A percentile compares a stretch with the other conserved stretches of the same genome.
Conservation (phyloP, 2,888 invertebrate genomes). For the Gryllus longicercus region DNA sequence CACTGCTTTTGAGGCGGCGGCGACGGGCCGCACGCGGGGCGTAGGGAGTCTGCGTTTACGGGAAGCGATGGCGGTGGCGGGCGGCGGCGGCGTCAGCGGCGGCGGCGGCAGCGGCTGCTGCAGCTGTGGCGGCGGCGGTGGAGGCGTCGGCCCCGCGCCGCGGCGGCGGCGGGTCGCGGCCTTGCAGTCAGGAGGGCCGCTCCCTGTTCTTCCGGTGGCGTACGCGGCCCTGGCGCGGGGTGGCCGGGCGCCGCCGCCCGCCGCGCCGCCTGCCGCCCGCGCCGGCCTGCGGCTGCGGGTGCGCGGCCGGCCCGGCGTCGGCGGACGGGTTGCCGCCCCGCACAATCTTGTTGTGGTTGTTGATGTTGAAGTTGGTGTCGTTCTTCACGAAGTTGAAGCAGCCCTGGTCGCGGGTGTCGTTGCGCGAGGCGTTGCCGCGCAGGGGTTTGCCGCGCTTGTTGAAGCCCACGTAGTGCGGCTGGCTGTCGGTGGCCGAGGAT, state of each 20-base stretch:
- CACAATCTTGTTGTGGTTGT: conserved; percentile 58
- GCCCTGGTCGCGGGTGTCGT: conserved; percentile 43
- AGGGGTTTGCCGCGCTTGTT: conserved; percentile 59
- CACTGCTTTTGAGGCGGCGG: not conserved
- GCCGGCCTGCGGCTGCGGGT: not conserved
- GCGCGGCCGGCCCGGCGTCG: not conserved
- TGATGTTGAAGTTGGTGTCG: conserved; percentile 60
- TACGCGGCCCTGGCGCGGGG: not conserved
- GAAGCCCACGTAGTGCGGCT: conserved; percentile 60
- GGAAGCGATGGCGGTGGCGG: not conserved
- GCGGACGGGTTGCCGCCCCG: conserved; percentile 43
- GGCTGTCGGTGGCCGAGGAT: conserved; percentile 55
- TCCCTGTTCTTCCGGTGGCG: not conserved
- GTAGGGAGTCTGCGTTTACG: conserved; percentile 1
- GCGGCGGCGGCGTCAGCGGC: conserved; percentile 6
- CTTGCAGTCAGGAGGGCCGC: not conserved
- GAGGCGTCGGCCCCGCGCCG: not conserved
- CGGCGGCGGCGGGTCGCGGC: not conserved
- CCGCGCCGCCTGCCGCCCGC: not conserved
- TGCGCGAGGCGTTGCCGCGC: conserved; percentile 46
- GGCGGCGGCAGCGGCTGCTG: not conserved
- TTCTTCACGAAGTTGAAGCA: conserved; percentile 63
- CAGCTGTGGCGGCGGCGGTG: not conserved
- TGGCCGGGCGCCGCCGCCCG: not conserved
- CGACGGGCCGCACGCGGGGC: not conserved